These are phyloP conservation scores for Tenthredo distinguenda DNA, from an alignment of 2,888 invertebrate species.

Conservation along the genomic window DNA sequence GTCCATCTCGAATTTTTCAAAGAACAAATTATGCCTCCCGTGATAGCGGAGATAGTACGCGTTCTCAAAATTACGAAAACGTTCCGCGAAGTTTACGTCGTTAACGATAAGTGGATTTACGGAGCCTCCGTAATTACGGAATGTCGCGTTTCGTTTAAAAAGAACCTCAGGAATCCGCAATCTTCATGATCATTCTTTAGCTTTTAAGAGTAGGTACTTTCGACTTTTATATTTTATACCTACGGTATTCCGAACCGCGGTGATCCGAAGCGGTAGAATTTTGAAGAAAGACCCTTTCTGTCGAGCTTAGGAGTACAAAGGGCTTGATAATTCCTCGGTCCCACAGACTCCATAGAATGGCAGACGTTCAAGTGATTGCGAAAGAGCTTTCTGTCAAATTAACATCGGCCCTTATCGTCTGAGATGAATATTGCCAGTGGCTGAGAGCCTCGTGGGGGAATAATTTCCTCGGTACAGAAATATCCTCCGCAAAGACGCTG, in stretches of 20 bases:
- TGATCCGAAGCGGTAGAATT: background rate
- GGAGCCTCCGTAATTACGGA: background rate
- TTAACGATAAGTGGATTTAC: background rate
- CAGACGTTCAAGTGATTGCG: background rate
- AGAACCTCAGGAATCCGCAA: background rate
- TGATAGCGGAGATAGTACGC: background rate
- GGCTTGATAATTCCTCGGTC: background rate
- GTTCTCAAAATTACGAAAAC: background rate
- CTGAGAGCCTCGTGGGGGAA: background rate
- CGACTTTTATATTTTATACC: background rate
- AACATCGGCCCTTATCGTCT: background rate
- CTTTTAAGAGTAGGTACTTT: background rate
- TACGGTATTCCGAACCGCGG: background rate
- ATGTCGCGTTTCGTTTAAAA: background rate
- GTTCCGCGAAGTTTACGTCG: background rate
- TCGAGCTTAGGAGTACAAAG: slow-evolving; percentile 8
- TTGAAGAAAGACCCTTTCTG: background rate
- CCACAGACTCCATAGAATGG: background rate
- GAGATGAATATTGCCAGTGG: background rate
- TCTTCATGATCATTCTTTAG: background rate
- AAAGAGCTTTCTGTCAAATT: background rate
- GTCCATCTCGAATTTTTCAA: background rate
- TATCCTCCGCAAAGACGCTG: background rate
- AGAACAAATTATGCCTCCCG: background rate
- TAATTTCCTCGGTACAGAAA: background rate